Base-by-base conservation (phyloP, 2,797 vertebrate species). In the Lepus townsendii region DNA sequence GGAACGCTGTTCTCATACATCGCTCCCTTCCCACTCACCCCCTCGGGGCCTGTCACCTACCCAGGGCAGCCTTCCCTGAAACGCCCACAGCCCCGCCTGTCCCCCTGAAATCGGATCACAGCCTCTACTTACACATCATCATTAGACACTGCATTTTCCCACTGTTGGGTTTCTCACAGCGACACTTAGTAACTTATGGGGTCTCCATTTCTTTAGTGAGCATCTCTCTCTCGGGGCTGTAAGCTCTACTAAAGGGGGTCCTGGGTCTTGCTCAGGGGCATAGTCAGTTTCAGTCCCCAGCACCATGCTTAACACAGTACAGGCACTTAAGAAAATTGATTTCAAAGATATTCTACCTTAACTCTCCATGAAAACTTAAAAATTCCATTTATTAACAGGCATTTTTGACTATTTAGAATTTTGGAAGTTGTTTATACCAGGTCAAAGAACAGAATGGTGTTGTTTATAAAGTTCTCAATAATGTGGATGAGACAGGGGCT, bases 401-500 rank as follows among this genome's bases (percentile, higher is more conserved):
- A 32, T 89, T 91, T 54, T 14, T 68, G 26, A 66, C 75, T 77
- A 71, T 32, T 84, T 62, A 88, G 86, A 94, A 73, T 85, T 94
- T 57, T 78, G 0, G 54, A 82, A 80, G 26, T 50, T 88, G 30
- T 19, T 54, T 87, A 27, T 4, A 42, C 4, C 76, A 92, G 35
- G 65, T 14, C 14, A 30, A 71, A 88, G 77, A 47, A 84, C 35
- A 82, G 30, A 19, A 63, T 20, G 42, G 2, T 84, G 20, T 84
- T 47, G 80, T 60, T 87, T 72, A 72, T 62, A 93, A 95, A 94
- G 38, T 76, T 76, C 62, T 83, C 71, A 88, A 47, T 35, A 82
- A 88, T 50, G 22, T 73, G 65, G 50, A 68, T 65, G 30, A 88
- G 47, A 69, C 22, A 83, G 26, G 68, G 27, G 50, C 54, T 90